Evolutionary conservation across 64 coral and sea anemone genomes (phyloP), one percentile per base, ranked within the genome.

Genomic region (Pocillopora verrucosa): DNA sequence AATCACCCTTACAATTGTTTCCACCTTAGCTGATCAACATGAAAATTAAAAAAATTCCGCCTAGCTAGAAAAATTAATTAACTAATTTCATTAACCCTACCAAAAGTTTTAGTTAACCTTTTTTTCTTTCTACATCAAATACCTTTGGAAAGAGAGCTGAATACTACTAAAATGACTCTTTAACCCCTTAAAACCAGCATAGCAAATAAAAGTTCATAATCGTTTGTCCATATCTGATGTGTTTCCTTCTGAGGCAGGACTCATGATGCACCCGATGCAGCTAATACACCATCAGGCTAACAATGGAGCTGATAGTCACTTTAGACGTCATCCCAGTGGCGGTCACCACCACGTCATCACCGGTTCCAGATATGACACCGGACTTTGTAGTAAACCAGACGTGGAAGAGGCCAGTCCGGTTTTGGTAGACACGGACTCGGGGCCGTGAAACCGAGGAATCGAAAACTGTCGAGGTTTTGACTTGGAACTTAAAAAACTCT

Each of bases 241-340:
- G 16, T 7, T 67, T 67, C 5, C 16, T 16, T 67, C 64, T 22
- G 22, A 19, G 16, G 64, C 5, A n/a, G 64, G 64, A 20, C 6
- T 51, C 41, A 7, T 67, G 64, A 19, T 7, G 64, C 1, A 67
- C 22, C 64, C 16, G 17, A 67, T 16, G 64, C 64, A 16, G 36
- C 65, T 65, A 84, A 61, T 9, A 30, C 13, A 76, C 57, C 20
- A 88, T 88, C 30, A 88, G 9, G 26, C 36, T 62, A 36, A 88
- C 13, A 9, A 88, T 37, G 58, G 56, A 34, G 11, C 51, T 63
- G 26, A 37, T 56, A n/a, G 22, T 76, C 20, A 22, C 73, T 19
- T 58, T 74, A 19, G 72, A 61, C 26, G 20, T 88, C n/a, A 19
- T 58, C 16, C 86, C 86, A 76, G 73, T 88, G 22, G 73, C 60